Conservation (phyloP, 2,888 invertebrate genomes). For the Trilocha varians region DNA sequence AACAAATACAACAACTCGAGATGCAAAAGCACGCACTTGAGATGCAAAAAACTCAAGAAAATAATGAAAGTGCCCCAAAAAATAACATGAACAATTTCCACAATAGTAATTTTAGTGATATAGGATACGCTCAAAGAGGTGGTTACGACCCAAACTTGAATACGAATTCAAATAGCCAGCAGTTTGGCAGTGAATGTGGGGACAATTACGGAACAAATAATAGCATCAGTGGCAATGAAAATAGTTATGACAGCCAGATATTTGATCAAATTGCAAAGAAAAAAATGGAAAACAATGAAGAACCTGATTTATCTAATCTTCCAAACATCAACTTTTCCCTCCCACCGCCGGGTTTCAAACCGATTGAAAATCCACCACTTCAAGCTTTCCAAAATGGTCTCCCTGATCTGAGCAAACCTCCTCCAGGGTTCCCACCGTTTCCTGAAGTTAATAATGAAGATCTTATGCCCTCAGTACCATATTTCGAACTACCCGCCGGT, state of each 20-base stretch:
- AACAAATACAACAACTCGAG: constrained; percentile 89
- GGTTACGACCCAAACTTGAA: constrained; percentile 47
- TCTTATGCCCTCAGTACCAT: constrained; percentile 91
- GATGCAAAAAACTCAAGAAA: constrained; percentile 56
- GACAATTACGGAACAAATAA: constrained; percentile 60
- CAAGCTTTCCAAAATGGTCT: constrained; percentile 74
- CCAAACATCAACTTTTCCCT: constrained; percentile 63
- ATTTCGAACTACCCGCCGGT: constrained; percentile 97
- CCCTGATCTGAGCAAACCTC: constrained; percentile 90
- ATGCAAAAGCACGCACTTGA: constrained; percentile 82
- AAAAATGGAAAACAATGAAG: constrained; percentile 36
- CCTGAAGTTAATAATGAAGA: constrained; percentile 76
- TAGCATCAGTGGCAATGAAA: constrained; percentile 65
- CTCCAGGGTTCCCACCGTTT: constrained; percentile 82
- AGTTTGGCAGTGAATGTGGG: constrained; percentile 55
- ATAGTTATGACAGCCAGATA: constrained; percentile 60
- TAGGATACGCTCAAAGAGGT: constrained; percentile 39
- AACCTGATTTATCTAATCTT: constrained; percentile 44
- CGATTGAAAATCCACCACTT: constrained; percentile 33
- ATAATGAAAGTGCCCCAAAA: constrained; percentile 37
- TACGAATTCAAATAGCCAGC: constrained; percentile 40
- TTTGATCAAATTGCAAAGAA: constrained; percentile 56
- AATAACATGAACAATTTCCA: constrained; percentile 45
- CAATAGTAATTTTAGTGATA: constrained; percentile 49
- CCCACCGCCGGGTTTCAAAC: constrained; percentile 62